A percentile compares a stretch with the other conserved stretches of the same genome.
Evolutionary conservation across 2,797 vertebrate species (phyloP).

Genomic region (Acridotheres tristis): DNA sequence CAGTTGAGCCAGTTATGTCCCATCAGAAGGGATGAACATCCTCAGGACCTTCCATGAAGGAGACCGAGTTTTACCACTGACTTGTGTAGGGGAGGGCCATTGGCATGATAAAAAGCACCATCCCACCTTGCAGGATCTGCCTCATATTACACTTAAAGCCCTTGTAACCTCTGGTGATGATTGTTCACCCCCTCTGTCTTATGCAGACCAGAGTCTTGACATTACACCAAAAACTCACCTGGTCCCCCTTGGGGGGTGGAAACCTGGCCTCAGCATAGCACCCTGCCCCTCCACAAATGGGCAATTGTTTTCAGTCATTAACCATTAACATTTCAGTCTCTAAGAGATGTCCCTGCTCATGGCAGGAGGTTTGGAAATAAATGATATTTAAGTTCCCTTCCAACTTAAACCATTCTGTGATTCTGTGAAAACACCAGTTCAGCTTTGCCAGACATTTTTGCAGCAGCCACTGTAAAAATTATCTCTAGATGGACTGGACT

Average conservation of each 20-base stretch:
- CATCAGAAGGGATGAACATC: background rate
- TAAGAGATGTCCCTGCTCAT: background rate
- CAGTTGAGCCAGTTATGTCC: no score
- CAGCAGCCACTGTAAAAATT: background rate
- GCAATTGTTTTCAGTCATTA: background rate
- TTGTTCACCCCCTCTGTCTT: background rate
- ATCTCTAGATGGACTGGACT: no score
- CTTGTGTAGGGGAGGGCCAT: background rate
- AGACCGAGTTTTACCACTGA: background rate
- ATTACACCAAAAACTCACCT: background rate
- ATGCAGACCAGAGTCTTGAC: background rate
- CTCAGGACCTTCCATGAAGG: rapidly evolving
- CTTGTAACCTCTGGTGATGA: background rate
- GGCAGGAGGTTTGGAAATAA: background rate
- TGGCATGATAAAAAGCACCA: background rate
- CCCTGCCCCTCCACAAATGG: background rate
- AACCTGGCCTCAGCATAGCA: background rate
- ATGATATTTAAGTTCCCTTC: background rate
- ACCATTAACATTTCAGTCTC: background rate
- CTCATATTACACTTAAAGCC: background rate
- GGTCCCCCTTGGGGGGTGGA: rapidly evolving
- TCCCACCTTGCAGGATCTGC: background rate
- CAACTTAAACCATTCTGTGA: background rate
- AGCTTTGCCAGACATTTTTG: background rate
- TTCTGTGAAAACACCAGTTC: background rate